Conservation (phyloP, 2,797 vertebrate genomes). For the Hippoglossus hippoglossus region DNA sequence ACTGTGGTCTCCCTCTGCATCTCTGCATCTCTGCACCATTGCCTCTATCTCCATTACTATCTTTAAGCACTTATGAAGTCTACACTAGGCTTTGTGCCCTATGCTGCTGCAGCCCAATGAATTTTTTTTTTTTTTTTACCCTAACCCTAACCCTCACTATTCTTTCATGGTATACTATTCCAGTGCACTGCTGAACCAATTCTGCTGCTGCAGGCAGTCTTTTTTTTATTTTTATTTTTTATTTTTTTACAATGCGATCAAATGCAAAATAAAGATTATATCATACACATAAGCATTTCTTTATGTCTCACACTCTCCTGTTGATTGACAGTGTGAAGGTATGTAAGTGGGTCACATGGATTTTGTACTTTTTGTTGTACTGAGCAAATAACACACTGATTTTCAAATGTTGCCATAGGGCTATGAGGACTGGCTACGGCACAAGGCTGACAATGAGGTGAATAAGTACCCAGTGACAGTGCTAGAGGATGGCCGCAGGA, state of each 20-base stretch:
- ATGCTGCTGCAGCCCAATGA: slow-evolving; percentile 38
- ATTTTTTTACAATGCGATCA: slow-evolving; percentile 26
- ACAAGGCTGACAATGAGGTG: slow-evolving; percentile 97
- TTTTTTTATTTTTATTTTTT: background rate
- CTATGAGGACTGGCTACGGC: slow-evolving; percentile 98
- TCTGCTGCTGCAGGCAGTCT: slow-evolving; percentile 37
- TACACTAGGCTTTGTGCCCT: slow-evolving; percentile 36
- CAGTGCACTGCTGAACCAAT: slow-evolving; percentile 39
- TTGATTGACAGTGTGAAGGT: background rate
- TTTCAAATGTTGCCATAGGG: slow-evolving; percentile 82
- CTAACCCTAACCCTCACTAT: slow-evolving; percentile 45
- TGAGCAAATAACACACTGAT: slow-evolving; percentile 35
- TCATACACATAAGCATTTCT: slow-evolving; percentile 17
- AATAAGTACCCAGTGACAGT: slow-evolving; percentile 94
- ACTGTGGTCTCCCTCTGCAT: slow-evolving; percentile 33
- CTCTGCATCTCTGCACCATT: slow-evolving; percentile 48
- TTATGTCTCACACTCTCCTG: slow-evolving; percentile 13
- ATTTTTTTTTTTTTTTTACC: slow-evolving; percentile 30
- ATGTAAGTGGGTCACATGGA: background rate
- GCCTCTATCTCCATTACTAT: slow-evolving; percentile 41
- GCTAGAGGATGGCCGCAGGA: slow-evolving; percentile 87
- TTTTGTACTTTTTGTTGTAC: slow-evolving; percentile 22
- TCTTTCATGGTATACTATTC: slow-evolving; percentile 45
- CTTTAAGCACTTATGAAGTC: slow-evolving; percentile 50
- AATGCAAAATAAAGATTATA: slow-evolving; percentile 20